phyloP scores from a whole-genome alignment of 2,113 vertebrate genomes.

The Origma solitaria region DNA sequence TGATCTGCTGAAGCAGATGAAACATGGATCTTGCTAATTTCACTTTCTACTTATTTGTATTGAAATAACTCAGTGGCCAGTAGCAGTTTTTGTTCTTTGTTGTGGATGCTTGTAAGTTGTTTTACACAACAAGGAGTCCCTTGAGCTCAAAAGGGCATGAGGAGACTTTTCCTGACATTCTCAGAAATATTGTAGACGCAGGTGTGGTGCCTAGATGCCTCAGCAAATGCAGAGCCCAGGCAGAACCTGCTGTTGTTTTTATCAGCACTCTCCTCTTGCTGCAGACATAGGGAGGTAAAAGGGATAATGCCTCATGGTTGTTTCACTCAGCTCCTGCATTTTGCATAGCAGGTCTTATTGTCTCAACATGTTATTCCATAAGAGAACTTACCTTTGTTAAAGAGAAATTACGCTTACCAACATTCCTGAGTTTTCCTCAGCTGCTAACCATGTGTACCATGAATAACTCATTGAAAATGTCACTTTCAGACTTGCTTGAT shows the following conservation, averaged over 20 bases:
- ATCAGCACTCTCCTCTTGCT: neutral
- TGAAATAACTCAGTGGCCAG: neutral
- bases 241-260: neutral
- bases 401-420: neutral
- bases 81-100: neutral
- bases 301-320: neutral
- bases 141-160: neutral
- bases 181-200: neutral
- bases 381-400: neutral
- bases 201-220: neutral
- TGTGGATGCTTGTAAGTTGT: neutral
- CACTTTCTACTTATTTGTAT: neutral
- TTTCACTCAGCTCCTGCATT: neutral
- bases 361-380: neutral
- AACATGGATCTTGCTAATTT: neutral
- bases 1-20: neutral
- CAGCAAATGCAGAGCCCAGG: neutral
- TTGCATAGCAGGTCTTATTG: neutral
- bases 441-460: neutral
- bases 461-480: neutral
- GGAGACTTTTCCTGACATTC: neutral
- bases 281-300: neutral
- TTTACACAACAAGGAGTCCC: neutral
- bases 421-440: neutral
- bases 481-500: neutral